Base-by-base conservation (phyloP, 2,113 vertebrate genomes). In the Nesoenas mayeri region DNA sequence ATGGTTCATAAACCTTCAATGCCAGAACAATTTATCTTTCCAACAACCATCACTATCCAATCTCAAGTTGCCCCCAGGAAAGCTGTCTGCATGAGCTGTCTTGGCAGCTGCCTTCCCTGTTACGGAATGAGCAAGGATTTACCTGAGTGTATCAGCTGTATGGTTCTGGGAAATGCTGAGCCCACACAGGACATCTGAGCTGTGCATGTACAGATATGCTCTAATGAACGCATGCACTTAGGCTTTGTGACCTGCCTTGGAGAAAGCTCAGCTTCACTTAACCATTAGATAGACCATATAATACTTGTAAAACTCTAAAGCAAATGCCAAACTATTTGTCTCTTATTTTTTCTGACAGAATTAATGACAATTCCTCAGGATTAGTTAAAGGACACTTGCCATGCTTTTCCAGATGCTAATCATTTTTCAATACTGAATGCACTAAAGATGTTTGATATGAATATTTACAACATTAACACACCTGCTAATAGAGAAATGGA, bases 1-100 rank as follows among this genome's bases (percentile, higher is more conserved):
- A 93, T 92, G 29, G 56, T 28, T 78, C 65, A 60, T 12, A 77
- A 92, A 29, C 14, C 20, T 84, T 67, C 47, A 32, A 86, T 74
- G 86, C 18, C 83, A 92, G 75, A 78, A 78, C 65, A 79, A 86
- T 95, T 95, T 79, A 81, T 95, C 85, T 88, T 85, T 50, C 64
- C 82, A 80, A 74, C 10, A 90, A n/a, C 40, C 32, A 86, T 50
- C 34, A 54, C 79, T 60, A 84, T 16, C 48, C 83, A 88, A 92
- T 88, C 75, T 86, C 60, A 14, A 83, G 32, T 9, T 83, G 72
- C 67, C 88, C 70, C 15, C 58, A 71, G 64, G 94, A 95, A 88
- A 93, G 48, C 12, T 62, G 47, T 32, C 47, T 62, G 32, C 48
- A 51, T 21, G 4, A 78, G 57, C 11, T 57, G 17, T 11, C 58